Evolutionary conservation across 2,888 invertebrate species (phyloP), one percentile per base, ranked within the genome.

Genomic region (Tetrapedia diversipes): DNA sequence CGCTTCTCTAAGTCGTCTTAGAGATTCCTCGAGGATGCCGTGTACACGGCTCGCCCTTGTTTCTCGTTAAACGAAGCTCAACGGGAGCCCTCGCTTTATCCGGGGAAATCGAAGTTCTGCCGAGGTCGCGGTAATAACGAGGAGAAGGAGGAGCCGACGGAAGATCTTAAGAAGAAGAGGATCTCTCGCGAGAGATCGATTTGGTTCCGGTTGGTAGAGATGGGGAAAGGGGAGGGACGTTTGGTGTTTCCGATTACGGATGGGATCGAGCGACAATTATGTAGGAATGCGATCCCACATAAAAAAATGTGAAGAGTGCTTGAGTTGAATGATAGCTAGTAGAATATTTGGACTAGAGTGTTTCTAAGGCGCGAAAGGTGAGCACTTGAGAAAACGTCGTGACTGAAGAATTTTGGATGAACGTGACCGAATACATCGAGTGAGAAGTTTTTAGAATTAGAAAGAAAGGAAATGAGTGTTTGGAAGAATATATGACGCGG

Each of bases 1-100:
- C 65, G 76, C 72, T 73, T n/a, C n/a, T 79, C 77, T 79, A 83
- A 87, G 82, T 87, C 77, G 82, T 79, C 85, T 87, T 83, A 82
- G 84, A 74, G 75, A 80, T 71, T 86, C 81, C 60, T 77, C 63
- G 82, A 81, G 86, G 85, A 82, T 65, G 64, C 64, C 79, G 71
- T 47, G 72, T 75, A 54, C 74, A 72, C 53, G 65, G 53, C 66
- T 71, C 60, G 72, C 74, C 77, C 81, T 80, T 81, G 82, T 79
- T 71, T 77, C 84, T 80, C 63, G 80, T 81, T 84, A 85, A 85
- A 83, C 83, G 80, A 43, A 63, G 72, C 83, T 77, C 75, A 70
- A 75, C 78, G 37, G 53, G 59, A 49, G 54, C 61, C 57, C 65
- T 56, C 65, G 32, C 47, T 59, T 69, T 61, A 67, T 70, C 56